Evolutionary conservation across 2,888 invertebrate species (phyloP).

Genomic region (Andrena bucephala): DNA sequence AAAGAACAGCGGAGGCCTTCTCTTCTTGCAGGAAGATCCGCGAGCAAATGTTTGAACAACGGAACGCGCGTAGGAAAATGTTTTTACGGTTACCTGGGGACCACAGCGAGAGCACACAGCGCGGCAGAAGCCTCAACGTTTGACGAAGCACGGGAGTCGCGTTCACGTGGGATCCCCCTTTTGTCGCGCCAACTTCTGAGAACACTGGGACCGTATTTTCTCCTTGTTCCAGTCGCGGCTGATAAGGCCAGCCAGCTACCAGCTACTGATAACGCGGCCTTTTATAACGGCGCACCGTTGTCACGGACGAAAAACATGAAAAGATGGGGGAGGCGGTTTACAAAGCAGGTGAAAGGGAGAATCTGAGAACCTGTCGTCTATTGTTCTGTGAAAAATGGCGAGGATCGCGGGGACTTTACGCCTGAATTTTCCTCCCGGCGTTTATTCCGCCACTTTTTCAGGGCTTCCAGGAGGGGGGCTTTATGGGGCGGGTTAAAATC

Average conservation of each 20-base stretch:
- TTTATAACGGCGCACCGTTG: constrained; percentile 15
- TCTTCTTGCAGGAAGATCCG: not conserved
- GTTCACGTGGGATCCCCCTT: not conserved
- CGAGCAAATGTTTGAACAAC: constrained; percentile 18
- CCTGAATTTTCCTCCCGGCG: constrained; percentile 19
- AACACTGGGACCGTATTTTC: constrained; percentile 16
- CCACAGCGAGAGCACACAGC: not conserved
- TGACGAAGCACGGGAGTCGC: constrained; percentile 26
- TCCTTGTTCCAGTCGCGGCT: not conserved
- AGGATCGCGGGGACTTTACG: not conserved
- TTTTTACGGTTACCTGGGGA: constrained; percentile 2
- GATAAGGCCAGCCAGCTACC: constrained; percentile 36
- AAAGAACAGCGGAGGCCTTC: too few relatives aligned
- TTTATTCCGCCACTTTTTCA: constrained; percentile 12
- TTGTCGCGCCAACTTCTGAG: not conserved
- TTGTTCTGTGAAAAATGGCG: constrained; percentile 41
- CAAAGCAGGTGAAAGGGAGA: constrained; percentile 32
- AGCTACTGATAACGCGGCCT: constrained; percentile 12
- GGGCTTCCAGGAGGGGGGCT: not conserved
- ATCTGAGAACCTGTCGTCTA: constrained; percentile 35
- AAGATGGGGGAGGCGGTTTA: constrained; percentile 13
- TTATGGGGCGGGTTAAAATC: constrained; percentile 1
- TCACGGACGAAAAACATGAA: constrained; percentile 9
- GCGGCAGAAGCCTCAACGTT: not conserved
- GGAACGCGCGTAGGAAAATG: constrained; percentile 21